Evolutionary conservation across 2,113 vertebrate species (phyloP).

Genomic region (Choloepus hoffmanni): DNA sequence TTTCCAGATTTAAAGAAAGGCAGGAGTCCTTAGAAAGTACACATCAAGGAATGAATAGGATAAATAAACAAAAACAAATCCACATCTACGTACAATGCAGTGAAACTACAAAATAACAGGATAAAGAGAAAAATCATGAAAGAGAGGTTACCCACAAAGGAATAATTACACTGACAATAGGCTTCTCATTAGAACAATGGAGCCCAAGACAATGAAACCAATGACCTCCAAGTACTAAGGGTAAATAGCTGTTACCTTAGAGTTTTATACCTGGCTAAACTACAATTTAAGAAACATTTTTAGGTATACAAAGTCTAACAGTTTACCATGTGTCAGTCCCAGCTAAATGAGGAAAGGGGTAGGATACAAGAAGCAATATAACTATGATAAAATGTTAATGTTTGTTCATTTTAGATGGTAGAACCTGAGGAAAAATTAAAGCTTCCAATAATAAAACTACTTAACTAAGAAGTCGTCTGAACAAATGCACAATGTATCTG

Average conservation of each 20-base stretch:
- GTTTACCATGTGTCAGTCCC: not conserved
- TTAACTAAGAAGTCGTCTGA: not conserved
- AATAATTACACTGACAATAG: not conserved
- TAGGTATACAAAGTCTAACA: not conserved
- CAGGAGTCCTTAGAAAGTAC: not conserved
- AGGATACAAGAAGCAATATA: not conserved
- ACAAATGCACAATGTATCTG: constrained; percentile 23
- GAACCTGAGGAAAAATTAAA: not conserved
- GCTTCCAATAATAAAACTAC: not conserved
- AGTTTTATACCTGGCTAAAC: not conserved
- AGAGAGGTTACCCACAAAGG: not conserved
- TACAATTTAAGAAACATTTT: not conserved
- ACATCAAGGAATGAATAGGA: not conserved
- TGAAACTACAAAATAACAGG: not conserved
- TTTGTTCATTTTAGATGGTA: not conserved
- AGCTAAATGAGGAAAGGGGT: not conserved
- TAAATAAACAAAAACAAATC: constrained; percentile 11
- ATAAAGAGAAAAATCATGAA: constrained; percentile 12
- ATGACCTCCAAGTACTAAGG: not conserved
- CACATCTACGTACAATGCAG: not conserved
- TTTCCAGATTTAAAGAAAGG: not conserved
- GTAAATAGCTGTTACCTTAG: not conserved
- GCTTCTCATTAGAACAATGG: constrained; percentile 18
- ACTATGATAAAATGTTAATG: constrained; percentile 26
- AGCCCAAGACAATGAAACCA: not conserved